Base-by-base conservation (phyloP, 2,888 invertebrate species). In the Ischnus inquisitorius region DNA sequence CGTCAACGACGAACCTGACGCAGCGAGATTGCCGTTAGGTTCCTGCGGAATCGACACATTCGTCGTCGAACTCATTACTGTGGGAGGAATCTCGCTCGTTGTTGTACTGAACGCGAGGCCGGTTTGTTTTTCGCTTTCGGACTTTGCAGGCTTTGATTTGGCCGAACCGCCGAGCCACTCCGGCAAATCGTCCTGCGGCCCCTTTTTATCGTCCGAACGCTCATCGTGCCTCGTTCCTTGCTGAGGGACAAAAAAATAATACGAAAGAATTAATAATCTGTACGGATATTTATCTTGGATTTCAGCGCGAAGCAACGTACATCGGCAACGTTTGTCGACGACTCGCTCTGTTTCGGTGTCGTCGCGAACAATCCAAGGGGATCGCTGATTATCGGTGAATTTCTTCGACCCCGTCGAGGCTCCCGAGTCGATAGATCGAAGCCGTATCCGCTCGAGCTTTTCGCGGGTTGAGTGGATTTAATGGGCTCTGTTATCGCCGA, bases 161-260 rank as follows among this genome's bases (percentile, higher is more conserved):
- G 88, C 88, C 10, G 85, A 81, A 67, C 91, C 91, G 22, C 91
- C 90, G 8, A 93, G 86, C 93, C 93, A 93, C 79, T 92, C 92
- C 78, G 93, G 93, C 39, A 93, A 87, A 86, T 91, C 87, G 46
- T 91, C 90, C 14, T 74, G n/a, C 1, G 67, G 28, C 69, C 3
- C 14, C 54, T 79, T 76, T 34, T 79, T 64, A 19, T 83, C 57
- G 16, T 57, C 57, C 22, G 25, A 1, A 25, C 25, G 57, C 12
- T 14, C 25, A 3, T 71, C 80, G 12, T 25, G 19, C 41, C 62
- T 83, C 41, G 48, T 22, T 65, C 28, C 78, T 3, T 48, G 46
- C 83, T 84, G 46, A 65, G n/a, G 48, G 54, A 57, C 34, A 64
- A 74, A 48, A 1, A 62, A 51, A 10, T 48, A 64, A 34, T 48